Conservation (phyloP, 1,140 invertebrate genomes). For the Heterodera carotae region DNA sequence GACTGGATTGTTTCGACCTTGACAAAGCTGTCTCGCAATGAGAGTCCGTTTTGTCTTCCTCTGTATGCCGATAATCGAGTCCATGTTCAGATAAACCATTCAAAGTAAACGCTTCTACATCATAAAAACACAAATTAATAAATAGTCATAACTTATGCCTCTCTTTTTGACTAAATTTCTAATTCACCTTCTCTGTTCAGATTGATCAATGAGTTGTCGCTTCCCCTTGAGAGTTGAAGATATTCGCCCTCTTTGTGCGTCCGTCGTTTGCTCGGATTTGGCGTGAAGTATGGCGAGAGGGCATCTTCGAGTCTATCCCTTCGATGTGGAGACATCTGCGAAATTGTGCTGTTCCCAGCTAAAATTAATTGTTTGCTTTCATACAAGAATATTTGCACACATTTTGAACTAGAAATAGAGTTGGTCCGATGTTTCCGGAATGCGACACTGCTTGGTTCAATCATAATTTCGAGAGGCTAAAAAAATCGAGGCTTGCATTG, state of each 20-base stretch:
- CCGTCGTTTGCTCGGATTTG: constrained; percentile 42
- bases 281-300: constrained; percentile 46
- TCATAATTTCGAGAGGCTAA: constrained; percentile 12
- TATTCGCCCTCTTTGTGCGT: constrained; percentile 47
- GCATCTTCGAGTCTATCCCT: constrained; percentile 40
- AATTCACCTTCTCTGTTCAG: not conserved
- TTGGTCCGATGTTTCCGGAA: not conserved
- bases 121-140: too few relatives aligned
- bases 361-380: not conserved
- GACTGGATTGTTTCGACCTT: not conserved
- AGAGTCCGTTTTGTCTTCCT: not conserved
- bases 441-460: not conserved
- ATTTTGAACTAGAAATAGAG: constrained; percentile 1
- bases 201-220: not conserved
- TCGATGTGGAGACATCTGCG: constrained; percentile 43
- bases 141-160: too few relatives aligned
- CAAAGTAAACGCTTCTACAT: too few relatives aligned
- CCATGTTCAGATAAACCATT: too few relatives aligned
- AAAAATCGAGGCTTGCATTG: constrained; percentile 4
- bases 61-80: constrained; percentile 1
- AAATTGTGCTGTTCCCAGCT: constrained; percentile 19
- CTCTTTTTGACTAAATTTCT: too few relatives aligned
- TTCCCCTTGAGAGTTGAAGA: constrained; percentile 37
- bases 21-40: constrained; percentile 4
- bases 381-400: constrained; percentile 4